Percentiles rank a stretch among this genome's conserved stretches.
Evolutionary conservation across 2,113 vertebrate species (phyloP).

Genomic region (Megaceryle torquata): DNA sequence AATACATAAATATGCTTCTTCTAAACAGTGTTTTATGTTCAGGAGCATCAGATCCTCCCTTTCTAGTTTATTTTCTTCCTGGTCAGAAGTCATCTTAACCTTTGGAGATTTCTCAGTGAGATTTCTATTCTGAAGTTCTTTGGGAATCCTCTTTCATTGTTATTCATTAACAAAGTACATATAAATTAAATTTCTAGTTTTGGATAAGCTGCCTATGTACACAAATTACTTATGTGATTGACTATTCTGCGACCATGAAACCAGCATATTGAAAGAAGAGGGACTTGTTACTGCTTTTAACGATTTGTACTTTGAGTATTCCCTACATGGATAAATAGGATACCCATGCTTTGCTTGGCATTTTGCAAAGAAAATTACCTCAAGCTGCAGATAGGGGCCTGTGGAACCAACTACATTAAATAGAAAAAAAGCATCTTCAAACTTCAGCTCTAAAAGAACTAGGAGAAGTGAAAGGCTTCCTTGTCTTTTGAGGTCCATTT

Average conservation of each 20-base stretch:
- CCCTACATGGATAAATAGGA: not conserved
- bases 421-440: not conserved
- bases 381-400: not conserved
- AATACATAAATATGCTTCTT: not conserved
- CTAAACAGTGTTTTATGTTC: not conserved
- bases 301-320: not conserved
- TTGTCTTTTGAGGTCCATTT: constrained; percentile 40
- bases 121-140: not conserved
- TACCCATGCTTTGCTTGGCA: not conserved
- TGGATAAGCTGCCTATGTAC: not conserved
- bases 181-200: not conserved
- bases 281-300: not conserved
- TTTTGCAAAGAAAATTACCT: not conserved
- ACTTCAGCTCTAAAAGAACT: not conserved
- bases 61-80: not conserved
- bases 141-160: not conserved
- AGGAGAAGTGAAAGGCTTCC: not conserved
- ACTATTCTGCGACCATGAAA: not conserved
- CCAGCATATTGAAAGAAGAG: not conserved
- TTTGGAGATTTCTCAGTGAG: not conserved
- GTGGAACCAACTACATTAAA: not conserved
- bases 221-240: not conserved
- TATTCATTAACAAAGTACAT: not conserved
- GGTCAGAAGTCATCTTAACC: not conserved
- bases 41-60: not conserved